Evolutionary conservation across 2,797 vertebrate species (phyloP), one percentile per base, ranked within the genome.

Genomic region (Eurystomus glaucurus): DNA sequence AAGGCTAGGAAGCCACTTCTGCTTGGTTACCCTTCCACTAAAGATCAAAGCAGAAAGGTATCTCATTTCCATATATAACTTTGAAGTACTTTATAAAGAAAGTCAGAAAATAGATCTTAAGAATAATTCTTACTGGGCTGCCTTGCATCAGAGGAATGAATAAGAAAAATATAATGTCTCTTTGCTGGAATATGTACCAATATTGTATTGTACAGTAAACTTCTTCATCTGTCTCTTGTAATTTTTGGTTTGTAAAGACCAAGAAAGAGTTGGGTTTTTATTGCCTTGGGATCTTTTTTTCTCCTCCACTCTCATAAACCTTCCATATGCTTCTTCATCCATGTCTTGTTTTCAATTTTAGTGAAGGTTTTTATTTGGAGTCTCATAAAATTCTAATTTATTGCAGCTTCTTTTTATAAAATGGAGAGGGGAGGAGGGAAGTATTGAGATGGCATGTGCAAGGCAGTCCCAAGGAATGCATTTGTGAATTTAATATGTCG

Each of bases 371-470:
- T 95, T 96, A 91, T 95, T 97, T 95, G 88, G 75, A 94, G 70
- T 65, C 90, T 94, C 94, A 82, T 97, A 96, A 97, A 97, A 92
- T 91, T 93, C 60, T 97, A 95, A 97, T 98, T 96, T 97, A 96
- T 92, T 93, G 60, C 91, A 94, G 88, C 91, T 93, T 97, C 71
- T 95, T 97, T 83, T 94, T 93, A 88, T 91, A 84, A 85, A 93
- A 88, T 82, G 31, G 33, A 86, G 45, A 50, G 16, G 6, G 74
- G 65, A 86, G 69, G 65, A 81, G 70, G 58, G 29, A 62, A 84
- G 50, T 77, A 61, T 39, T 62, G 35, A 93, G 52, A 85, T 66
- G 87, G 37, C 62, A 90, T 85, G 88, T 97, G 83, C 74, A 91
- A 83, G 70, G 69, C 83, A 80, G 88, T 84, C 35, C 79, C 52